Percentiles rank a stretch among this genome's conserved stretches.
Evolutionary conservation across 2,888 invertebrate genomes (phyloP).

Genomic region (Drosophila paranaensis): DNA sequence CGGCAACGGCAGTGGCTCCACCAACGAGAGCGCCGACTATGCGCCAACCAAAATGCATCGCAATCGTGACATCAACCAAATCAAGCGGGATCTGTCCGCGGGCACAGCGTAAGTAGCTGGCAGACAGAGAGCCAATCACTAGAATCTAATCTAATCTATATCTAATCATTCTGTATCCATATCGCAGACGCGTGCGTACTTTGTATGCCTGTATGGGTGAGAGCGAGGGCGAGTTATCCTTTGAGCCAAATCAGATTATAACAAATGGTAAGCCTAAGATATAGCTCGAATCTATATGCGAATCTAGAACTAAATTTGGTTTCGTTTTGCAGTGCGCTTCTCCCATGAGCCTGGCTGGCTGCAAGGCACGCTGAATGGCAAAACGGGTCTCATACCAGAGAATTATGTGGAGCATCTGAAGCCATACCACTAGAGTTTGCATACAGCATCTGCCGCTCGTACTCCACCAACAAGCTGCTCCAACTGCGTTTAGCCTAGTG

Average conservation of each 20-base stretch:
- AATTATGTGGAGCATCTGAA: constrained; percentile 94
- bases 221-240: constrained; percentile 98
- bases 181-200: constrained; percentile 92
- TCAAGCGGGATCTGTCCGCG: constrained; percentile 83
- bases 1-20: constrained; percentile 62
- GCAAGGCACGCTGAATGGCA: constrained; percentile 96
- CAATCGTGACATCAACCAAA: constrained; percentile 85
- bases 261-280: constrained; percentile 90
- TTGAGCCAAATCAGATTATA: constrained; percentile 99
- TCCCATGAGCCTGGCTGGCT: constrained; percentile 99
- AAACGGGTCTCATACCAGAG: constrained; percentile 96
- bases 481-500: constrained; percentile 20
- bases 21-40: constrained; percentile 74
- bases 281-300: not conserved
- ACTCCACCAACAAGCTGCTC: not conserved
- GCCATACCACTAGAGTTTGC: constrained; percentile 76
- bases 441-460: not conserved
- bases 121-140: not conserved
- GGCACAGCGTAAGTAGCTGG: constrained; percentile 83
- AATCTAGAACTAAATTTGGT: no score
- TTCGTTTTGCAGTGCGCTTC: constrained; percentile 88
- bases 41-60: constrained; percentile 87
- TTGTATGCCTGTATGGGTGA: constrained; percentile 98
- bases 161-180: not conserved
- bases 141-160: not conserved